Percentiles rank a stretch among this genome's conserved stretches.
Conservation (phyloP, 2,888 invertebrate species). For the Drosophila mercatorum region DNA sequence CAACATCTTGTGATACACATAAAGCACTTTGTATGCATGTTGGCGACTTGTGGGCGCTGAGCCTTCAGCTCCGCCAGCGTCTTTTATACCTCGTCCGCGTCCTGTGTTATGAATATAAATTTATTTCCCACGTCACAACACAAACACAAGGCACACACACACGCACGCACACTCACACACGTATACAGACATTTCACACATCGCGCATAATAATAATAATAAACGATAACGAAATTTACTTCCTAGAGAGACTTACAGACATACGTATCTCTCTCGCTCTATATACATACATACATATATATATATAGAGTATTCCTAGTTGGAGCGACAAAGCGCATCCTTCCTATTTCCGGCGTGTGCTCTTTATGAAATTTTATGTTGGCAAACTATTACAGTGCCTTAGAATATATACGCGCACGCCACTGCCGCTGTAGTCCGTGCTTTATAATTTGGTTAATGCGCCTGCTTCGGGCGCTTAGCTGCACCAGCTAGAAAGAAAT, state of each 20-base stretch:
- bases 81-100: slow-evolving; percentile 38
- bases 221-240: slow-evolving; percentile 80
- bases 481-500: not conserved
- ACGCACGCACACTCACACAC: not conserved
- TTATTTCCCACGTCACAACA: slow-evolving; percentile 79
- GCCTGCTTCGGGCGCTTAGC: slow-evolving; percentile 1
- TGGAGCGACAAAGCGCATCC: slow-evolving; percentile 67
- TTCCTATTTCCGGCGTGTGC: slow-evolving; percentile 61
- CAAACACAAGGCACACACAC: slow-evolving; percentile 50
- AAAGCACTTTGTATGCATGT: slow-evolving; percentile 79
- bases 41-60: slow-evolving; percentile 46
- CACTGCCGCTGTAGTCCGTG: slow-evolving; percentile 19
- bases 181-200: slow-evolving; percentile 75
- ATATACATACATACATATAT: not conserved
- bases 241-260: slow-evolving; percentile 59
- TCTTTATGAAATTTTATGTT: slow-evolving; percentile 68
- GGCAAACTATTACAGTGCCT: slow-evolving; percentile 46
- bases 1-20: slow-evolving; percentile 65
- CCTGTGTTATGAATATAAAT: slow-evolving; percentile 79
- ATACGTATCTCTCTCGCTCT: slow-evolving; percentile 5
- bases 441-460: slow-evolving; percentile 63
- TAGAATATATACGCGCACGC: slow-evolving; percentile 10
- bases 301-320: slow-evolving; percentile 5
- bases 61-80: slow-evolving; percentile 14
- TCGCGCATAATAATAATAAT: slow-evolving; percentile 79